Conservation (phyloP, 2,113 vertebrate species). For the Manacus vitellinus region DNA sequence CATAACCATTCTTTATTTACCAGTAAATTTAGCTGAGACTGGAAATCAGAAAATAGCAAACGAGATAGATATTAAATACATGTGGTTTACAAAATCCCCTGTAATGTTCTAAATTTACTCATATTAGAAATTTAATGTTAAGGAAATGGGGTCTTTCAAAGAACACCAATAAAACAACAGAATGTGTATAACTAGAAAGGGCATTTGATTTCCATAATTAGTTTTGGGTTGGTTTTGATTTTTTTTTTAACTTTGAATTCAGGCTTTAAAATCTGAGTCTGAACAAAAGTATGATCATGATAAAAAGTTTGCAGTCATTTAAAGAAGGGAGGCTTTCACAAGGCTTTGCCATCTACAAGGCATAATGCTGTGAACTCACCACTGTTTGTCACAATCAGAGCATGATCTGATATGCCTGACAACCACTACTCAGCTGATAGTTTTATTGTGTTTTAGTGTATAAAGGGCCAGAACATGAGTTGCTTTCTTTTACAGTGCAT, state of each 20-base stretch:
- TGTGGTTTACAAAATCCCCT: background rate
- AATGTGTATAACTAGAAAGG: background rate
- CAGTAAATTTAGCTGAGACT: background rate
- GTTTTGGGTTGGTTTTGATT: background rate
- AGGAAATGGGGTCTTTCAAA: background rate
- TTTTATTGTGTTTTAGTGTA: background rate
- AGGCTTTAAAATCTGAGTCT: background rate
- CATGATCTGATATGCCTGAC: conserved; percentile 52
- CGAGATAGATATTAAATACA: background rate
- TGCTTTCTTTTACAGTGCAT: background rate
- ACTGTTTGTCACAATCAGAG: conserved; percentile 41
- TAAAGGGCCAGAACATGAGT: background rate
- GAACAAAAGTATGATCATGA: background rate
- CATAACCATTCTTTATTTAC: background rate
- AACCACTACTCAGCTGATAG: background rate
- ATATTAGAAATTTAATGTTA: background rate
- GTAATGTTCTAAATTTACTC: background rate
- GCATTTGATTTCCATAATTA: background rate
- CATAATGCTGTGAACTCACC: background rate
- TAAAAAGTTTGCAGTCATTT: background rate
- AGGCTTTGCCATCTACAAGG: background rate
- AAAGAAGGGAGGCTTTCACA: background rate
- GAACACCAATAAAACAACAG: background rate
- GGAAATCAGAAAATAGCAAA: background rate
- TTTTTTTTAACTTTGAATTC: background rate